phyloP scores from a whole-genome alignment of 1,140 invertebrate genomes.

The Drosophila tropicalis region DNA sequence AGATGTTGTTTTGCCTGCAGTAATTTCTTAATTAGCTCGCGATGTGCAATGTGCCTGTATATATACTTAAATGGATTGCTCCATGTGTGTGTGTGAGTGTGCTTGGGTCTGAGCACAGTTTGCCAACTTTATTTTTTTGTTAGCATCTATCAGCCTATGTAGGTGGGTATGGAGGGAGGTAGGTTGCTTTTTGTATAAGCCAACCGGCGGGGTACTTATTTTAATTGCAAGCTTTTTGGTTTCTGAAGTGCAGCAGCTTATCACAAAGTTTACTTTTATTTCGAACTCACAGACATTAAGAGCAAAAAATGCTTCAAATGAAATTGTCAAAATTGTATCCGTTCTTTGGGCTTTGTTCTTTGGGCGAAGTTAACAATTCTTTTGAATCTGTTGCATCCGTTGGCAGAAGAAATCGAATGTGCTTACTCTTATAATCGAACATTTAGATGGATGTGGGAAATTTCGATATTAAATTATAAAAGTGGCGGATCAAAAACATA shows the following conservation, averaged over 20 bases:
- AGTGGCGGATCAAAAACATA: too few species aligned
- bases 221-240: slow-evolving; percentile 78
- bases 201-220: slow-evolving; percentile 75
- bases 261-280: slow-evolving; percentile 51
- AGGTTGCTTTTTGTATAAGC: slow-evolving; percentile 19
- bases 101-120: slow-evolving; percentile 29
- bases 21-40: slow-evolving; percentile 82
- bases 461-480: too few species aligned
- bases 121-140: slow-evolving; percentile 23
- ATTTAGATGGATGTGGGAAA: too few species aligned
- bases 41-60: slow-evolving; percentile 75
- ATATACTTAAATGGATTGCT: slow-evolving; percentile 8
- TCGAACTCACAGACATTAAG: too few species aligned
- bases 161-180: background rate
- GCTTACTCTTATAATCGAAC: too few species aligned
- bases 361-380: too few species aligned
- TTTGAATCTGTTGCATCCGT: too few species aligned
- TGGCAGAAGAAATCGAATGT: too few species aligned
- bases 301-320: too few species aligned
- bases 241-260: slow-evolving; percentile 73
- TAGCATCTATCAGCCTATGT: slow-evolving; percentile 18
- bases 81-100: slow-evolving; percentile 7
- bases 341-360: too few species aligned
- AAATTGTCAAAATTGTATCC: too few species aligned
- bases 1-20: slow-evolving; percentile 76